phyloP scores from a whole-genome alignment of 1,140 invertebrate species.

The Drosophila sucinea region DNA sequence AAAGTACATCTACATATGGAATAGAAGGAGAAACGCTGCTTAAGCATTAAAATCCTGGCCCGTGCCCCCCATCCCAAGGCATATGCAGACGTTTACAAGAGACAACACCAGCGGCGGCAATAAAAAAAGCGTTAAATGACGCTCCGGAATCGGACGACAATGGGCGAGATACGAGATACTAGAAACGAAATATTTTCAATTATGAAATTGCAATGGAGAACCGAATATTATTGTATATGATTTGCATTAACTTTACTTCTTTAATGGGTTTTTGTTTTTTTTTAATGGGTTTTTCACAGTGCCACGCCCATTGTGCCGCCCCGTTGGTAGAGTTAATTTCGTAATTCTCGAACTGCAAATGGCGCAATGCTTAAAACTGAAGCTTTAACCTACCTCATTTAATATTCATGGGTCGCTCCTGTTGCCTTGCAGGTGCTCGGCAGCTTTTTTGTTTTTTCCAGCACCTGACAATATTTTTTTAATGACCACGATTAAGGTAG shows the following conservation, averaged over 20 bases:
- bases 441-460: constrained; percentile 60
- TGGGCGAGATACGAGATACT: constrained; percentile 21
- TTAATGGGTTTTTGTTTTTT: constrained; percentile 1
- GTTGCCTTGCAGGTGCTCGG: constrained; percentile 56
- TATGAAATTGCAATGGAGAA: too few species aligned
- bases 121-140: constrained; percentile 58
- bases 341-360: constrained; percentile 41
- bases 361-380: constrained; percentile 50
- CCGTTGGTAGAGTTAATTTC: constrained; percentile 44
- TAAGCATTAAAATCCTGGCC: constrained; percentile 16
- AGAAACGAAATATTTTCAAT: too few species aligned
- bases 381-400: constrained; percentile 52
- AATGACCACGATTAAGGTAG: constrained; percentile 69
- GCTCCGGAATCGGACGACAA: constrained; percentile 37
- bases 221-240: too few species aligned
- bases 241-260: not conserved
- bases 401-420: constrained; percentile 63
- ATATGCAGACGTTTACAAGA: constrained; percentile 56
- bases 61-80: constrained; percentile 19
- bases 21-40: not conserved
- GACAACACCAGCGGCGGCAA: constrained; percentile 47
- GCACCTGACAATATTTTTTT: constrained; percentile 78
- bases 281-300: not conserved
- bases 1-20: constrained; percentile 31
- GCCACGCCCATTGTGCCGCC: constrained; percentile 16